Evolutionary conservation across 2,113 vertebrate genomes (phyloP).

Genomic region (Columba livia): DNA sequence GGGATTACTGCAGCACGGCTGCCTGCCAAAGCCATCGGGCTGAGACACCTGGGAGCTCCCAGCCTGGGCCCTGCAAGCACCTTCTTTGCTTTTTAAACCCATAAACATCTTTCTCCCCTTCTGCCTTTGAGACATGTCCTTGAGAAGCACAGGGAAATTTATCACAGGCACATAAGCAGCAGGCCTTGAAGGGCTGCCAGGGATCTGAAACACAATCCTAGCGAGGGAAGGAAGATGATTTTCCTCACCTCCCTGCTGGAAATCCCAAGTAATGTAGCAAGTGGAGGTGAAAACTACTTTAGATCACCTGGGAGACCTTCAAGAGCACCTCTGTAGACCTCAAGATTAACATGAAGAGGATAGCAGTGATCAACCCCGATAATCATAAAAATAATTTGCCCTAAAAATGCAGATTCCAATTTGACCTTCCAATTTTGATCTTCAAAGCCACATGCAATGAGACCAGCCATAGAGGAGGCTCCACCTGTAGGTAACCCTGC

Average conservation of each 20-base stretch:
- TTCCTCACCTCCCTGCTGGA: neutral
- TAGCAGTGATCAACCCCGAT: neutral
- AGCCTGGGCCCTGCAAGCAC: neutral
- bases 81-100: neutral
- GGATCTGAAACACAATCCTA: neutral
- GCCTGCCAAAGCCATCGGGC: accelerated
- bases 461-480: accelerated
- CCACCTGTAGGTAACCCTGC: neutral
- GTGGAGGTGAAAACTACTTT: neutral
- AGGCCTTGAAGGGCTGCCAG: neutral
- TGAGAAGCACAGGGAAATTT: neutral
- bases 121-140: neutral
- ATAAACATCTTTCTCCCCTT: neutral
- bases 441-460: accelerated
- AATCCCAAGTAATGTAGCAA: neutral
- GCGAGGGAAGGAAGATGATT: neutral
- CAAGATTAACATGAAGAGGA: neutral
- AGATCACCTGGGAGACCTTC: neutral
- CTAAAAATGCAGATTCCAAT: neutral
- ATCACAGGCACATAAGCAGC: neutral
- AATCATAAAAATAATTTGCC: neutral
- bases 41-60: neutral
- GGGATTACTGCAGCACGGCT: neutral
- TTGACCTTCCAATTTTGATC: too few relatives aligned
- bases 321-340: neutral